Percentiles rank a stretch among this genome's conserved stretches.
Conservation (phyloP, 2,888 invertebrate genomes). For the Ariolimax columbianus region DNA sequence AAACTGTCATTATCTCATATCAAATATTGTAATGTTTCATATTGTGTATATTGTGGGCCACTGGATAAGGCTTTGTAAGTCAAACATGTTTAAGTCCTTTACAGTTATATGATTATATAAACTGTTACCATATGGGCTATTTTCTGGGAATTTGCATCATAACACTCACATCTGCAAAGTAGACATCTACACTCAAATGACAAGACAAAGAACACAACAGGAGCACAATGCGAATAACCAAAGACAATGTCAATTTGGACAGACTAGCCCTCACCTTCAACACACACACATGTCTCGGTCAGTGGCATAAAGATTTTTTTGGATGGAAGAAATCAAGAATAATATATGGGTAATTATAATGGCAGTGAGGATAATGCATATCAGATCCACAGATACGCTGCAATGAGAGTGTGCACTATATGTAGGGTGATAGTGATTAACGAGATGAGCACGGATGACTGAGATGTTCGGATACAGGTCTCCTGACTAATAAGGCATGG, state of each 20-base stretch:
- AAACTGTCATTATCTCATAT: too few relatives aligned
- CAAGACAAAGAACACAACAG: not conserved
- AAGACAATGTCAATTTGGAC: not conserved
- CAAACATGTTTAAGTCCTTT: too few relatives aligned
- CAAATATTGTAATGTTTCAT: too few relatives aligned
- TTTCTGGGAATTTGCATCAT: not conserved
- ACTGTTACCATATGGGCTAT: not conserved
- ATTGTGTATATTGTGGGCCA: too few relatives aligned
- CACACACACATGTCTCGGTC: constrained; percentile 21
- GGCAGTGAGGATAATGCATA: not conserved
- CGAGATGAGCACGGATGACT: too few relatives aligned
- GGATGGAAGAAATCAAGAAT: not conserved
- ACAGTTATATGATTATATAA: too few relatives aligned
- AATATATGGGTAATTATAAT: not conserved
- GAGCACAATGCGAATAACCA: not conserved
- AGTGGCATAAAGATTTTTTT: not conserved
- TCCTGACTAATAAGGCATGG: too few relatives aligned
- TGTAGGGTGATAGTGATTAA: too few relatives aligned
- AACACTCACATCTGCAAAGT: not conserved
- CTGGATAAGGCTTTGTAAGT: too few relatives aligned
- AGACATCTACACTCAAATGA: not conserved
- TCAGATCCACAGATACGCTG: not conserved
- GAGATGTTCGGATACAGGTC: too few relatives aligned
- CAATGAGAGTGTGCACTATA: too few relatives aligned
- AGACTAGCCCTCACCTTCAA: constrained; percentile 6